Conservation (phyloP, 2,888 invertebrate species). For the Dusona sp. region DNA sequence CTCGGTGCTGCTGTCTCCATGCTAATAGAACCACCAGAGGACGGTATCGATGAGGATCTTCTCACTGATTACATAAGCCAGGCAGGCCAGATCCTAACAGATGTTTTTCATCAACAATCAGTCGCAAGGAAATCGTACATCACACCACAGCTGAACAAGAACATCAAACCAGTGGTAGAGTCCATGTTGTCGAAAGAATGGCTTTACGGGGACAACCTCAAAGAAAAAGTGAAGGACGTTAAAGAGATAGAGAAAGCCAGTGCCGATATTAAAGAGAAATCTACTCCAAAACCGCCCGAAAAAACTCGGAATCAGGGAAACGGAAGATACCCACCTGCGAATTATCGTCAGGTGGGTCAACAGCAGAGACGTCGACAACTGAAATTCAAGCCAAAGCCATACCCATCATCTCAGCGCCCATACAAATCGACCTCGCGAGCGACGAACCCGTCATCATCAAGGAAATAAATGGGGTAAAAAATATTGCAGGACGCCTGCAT, state of each 20-base stretch:
- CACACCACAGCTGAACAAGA: neutral
- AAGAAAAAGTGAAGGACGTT: conserved; percentile 1
- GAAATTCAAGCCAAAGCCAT: neutral
- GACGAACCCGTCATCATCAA: neutral
- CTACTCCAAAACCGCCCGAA: too few relatives aligned
- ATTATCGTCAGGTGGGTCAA: neutral
- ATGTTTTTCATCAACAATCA: too few relatives aligned
- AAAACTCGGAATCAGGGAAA: too few relatives aligned
- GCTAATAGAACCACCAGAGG: conserved; percentile 49
- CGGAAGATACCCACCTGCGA: too few relatives aligned
- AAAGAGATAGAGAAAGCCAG: neutral
- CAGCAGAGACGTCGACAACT: neutral
- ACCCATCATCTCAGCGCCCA: neutral
- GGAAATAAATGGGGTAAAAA: neutral
- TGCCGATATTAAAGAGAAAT: too few relatives aligned
- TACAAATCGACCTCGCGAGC: neutral
- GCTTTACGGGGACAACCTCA: neutral
- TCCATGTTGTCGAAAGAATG: neutral
- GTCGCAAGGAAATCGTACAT: neutral
- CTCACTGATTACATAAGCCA: conserved; percentile 41
- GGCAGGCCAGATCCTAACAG: conserved; percentile 41
- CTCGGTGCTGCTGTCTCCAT: conserved; percentile 22
- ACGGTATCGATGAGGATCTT: conserved; percentile 25
- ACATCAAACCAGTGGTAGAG: neutral
- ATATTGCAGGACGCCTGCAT: conserved; percentile 19